phyloP scores from a whole-genome alignment of 2,888 invertebrate genomes.

The Cerastis rubricosa region DNA sequence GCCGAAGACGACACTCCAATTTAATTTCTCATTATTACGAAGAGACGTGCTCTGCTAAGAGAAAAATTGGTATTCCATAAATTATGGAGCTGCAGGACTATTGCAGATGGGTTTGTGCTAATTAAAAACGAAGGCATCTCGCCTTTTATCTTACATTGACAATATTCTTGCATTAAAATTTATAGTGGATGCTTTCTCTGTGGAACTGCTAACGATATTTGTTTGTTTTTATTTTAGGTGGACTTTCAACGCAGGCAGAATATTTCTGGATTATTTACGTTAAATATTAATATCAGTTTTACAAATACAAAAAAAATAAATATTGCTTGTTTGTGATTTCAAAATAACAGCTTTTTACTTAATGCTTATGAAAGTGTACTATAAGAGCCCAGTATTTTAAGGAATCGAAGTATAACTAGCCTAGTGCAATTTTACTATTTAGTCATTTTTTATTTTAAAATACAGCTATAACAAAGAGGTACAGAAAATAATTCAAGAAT shows the following conservation, averaged over 20 bases:
- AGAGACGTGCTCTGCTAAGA: slow-evolving; percentile 67
- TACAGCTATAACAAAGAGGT: too few relatives aligned
- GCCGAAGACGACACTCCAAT: slow-evolving; percentile 72
- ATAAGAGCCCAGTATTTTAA: too few relatives aligned
- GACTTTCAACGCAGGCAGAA: background rate
- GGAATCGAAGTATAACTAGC: too few relatives aligned
- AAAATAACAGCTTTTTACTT: too few relatives aligned
- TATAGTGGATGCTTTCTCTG: slow-evolving; percentile 15
- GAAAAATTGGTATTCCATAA: slow-evolving; percentile 79
- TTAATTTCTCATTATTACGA: slow-evolving; percentile 77
- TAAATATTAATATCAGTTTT: too few relatives aligned
- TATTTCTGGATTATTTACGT: background rate
- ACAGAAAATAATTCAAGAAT: too few relatives aligned
- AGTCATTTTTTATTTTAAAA: too few relatives aligned
- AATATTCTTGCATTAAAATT: slow-evolving; percentile 50
- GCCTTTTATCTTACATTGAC: slow-evolving; percentile 58
- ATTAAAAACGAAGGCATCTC: slow-evolving; percentile 73
- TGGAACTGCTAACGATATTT: background rate
- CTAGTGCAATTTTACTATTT: too few relatives aligned
- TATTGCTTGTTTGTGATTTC: too few relatives aligned
- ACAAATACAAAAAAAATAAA: background rate
- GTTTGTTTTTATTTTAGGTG: background rate
- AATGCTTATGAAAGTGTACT: background rate
- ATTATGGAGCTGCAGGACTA: slow-evolving; percentile 73
- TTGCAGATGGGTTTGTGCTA: slow-evolving; percentile 72